A percentile compares a stretch with the other conserved stretches of the same genome.
Evolutionary conservation across 2,797 vertebrate species (phyloP).

Genomic region (Lemur catta): DNA sequence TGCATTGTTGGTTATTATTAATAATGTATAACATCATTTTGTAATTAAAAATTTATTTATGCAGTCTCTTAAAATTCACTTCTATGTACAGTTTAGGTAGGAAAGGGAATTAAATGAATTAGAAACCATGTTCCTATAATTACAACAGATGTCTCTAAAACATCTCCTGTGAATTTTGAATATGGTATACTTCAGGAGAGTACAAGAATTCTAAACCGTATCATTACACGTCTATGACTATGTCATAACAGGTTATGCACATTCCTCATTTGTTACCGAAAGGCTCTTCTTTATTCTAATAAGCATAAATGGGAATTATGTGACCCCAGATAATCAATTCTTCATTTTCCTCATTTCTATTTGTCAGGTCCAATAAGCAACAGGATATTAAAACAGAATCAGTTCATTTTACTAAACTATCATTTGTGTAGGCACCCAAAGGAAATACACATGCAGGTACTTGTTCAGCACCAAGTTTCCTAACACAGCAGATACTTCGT

Average conservation of each 20-base stretch:
- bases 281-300: constrained; percentile 75
- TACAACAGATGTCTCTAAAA: constrained; percentile 84
- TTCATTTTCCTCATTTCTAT: constrained; percentile 64
- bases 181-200: constrained; percentile 77
- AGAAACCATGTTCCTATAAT: constrained; percentile 83
- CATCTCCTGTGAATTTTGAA: constrained; percentile 83
- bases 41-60: constrained; percentile 89
- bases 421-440: constrained; percentile 37
- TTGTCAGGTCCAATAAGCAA: constrained; percentile 56
- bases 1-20: constrained; percentile 85
- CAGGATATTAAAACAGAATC: constrained; percentile 57
- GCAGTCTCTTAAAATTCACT: constrained; percentile 84
- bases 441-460: constrained; percentile 23
- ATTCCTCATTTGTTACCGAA: constrained; percentile 79
- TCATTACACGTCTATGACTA: constrained; percentile 73
- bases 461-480: not conserved
- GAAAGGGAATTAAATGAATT: constrained; percentile 85
- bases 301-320: constrained; percentile 75
- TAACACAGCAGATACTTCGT: not conserved
- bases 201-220: constrained; percentile 58
- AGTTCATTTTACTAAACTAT: constrained; percentile 52
- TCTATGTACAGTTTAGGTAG: constrained; percentile 81
- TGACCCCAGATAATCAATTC: constrained; percentile 52
- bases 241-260: constrained; percentile 72
- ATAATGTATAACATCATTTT: constrained; percentile 86